Percentiles rank a stretch among this genome's conserved stretches.
Evolutionary conservation across 2,888 invertebrate species (phyloP).

Genomic region (Ormia ochracea): DNA sequence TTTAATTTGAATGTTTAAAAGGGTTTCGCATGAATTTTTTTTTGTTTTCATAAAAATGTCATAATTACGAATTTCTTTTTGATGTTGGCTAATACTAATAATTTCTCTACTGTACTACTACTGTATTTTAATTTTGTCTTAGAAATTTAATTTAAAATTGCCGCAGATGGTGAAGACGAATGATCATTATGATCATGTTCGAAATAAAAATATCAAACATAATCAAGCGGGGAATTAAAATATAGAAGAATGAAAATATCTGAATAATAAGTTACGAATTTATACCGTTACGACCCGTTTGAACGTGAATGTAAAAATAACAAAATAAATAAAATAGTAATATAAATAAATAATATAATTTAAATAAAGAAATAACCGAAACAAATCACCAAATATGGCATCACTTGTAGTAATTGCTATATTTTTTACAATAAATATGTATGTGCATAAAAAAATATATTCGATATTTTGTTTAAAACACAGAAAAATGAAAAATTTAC

Average conservation of each 20-base stretch:
- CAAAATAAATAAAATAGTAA: background rate
- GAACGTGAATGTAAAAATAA: background rate
- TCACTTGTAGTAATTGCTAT: too few relatives aligned
- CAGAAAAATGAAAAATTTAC: too few relatives aligned
- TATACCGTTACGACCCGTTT: slow-evolving; percentile 5
- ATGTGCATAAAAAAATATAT: too few relatives aligned
- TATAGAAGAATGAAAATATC: slow-evolving; percentile 39
- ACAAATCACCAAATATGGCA: too few relatives aligned
- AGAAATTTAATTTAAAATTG: slow-evolving; percentile 11
- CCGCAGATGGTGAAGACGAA: slow-evolving; percentile 20
- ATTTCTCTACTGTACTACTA: slow-evolving; percentile 59
- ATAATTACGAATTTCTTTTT: background rate
- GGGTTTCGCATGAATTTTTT: background rate
- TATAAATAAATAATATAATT: too few relatives aligned
- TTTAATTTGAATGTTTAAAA: background rate
- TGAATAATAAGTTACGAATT: slow-evolving; percentile 14
- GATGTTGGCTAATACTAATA: slow-evolving; percentile 60
- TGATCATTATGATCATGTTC: slow-evolving; percentile 27
- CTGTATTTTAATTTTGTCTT: too few relatives aligned
- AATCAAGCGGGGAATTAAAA: slow-evolving; percentile 15
- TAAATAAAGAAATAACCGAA: too few relatives aligned
- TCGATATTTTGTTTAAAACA: too few relatives aligned
- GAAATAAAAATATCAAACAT: too few relatives aligned
- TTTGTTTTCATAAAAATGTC: background rate
- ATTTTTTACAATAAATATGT: too few relatives aligned